Evolutionary conservation across 2,888 invertebrate species (phyloP).

Genomic region (Cephus pulcher): DNA sequence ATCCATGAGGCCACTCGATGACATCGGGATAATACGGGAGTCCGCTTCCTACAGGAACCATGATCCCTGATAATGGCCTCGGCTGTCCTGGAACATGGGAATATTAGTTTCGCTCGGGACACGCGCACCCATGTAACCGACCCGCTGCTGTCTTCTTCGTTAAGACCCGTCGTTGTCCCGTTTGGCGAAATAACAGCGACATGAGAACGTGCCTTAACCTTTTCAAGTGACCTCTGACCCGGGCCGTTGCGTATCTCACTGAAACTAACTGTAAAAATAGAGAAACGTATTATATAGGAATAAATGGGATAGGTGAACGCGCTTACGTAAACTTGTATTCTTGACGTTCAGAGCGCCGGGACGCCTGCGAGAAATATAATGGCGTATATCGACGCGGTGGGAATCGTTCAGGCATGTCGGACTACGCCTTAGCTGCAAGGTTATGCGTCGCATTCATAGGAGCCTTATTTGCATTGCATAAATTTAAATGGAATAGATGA

Average conservation of each 20-base stretch:
- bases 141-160: neutral
- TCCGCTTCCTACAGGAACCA: neutral
- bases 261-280: neutral
- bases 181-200: neutral
- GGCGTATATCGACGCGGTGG: slow-evolving; percentile 29
- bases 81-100: neutral
- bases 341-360: slow-evolving; percentile 30
- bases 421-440: slow-evolving; percentile 54
- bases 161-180: neutral
- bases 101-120: neutral
- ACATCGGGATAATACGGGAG: neutral
- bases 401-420: slow-evolving; percentile 49
- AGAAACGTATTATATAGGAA: neutral
- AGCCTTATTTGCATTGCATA: neutral
- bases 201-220: neutral
- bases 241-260: neutral
- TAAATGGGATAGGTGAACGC: neutral
- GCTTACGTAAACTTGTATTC: slow-evolving; percentile 35
- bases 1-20: neutral
- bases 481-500: neutral
- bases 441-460: slow-evolving; percentile 28
- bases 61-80: neutral
- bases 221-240: neutral
- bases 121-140: neutral
- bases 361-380: slow-evolving; percentile 37